Percentiles rank a stretch among this genome's conserved stretches.
Evolutionary conservation across 2,113 vertebrate species (phyloP).

Genomic region (Plecturocebus donacophilus): DNA sequence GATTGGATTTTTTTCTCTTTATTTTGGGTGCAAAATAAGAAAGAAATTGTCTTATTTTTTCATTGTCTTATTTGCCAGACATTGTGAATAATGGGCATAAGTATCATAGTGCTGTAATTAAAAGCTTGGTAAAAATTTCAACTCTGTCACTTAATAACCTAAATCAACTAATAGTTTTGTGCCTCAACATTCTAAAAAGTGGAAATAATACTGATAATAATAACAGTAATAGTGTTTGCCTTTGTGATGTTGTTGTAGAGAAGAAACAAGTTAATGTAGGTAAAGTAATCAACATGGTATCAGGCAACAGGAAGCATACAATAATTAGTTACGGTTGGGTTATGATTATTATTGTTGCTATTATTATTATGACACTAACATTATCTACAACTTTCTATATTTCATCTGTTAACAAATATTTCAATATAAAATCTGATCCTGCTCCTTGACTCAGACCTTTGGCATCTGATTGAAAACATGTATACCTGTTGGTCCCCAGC

Average conservation of each 20-base stretch:
- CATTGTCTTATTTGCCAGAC: neutral
- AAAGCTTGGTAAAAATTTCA: neutral
- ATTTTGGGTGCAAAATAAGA: neutral
- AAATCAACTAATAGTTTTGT: neutral
- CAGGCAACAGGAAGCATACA: neutral
- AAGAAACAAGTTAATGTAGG: neutral
- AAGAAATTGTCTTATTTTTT: too few species aligned
- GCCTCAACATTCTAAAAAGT: neutral
- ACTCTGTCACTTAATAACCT: neutral
- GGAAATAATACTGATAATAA: neutral
- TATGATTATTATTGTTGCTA: neutral
- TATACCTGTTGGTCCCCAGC: neutral
- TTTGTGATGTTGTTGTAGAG: neutral
- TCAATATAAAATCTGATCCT: neutral
- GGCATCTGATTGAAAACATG: neutral
- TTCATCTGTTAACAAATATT: neutral
- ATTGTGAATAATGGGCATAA: neutral
- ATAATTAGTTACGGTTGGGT: neutral
- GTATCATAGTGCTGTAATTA: neutral
- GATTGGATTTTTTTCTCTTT: neutral
- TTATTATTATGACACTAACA: neutral
- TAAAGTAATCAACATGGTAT: neutral
- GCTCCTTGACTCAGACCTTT: neutral
- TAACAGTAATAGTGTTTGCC: neutral
- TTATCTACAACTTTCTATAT: constrained; percentile 1